These are phyloP conservation scores for Lasioglossum calceatum DNA, from an alignment of 2,888 invertebrate genomes.

Conservation along the genomic window DNA sequence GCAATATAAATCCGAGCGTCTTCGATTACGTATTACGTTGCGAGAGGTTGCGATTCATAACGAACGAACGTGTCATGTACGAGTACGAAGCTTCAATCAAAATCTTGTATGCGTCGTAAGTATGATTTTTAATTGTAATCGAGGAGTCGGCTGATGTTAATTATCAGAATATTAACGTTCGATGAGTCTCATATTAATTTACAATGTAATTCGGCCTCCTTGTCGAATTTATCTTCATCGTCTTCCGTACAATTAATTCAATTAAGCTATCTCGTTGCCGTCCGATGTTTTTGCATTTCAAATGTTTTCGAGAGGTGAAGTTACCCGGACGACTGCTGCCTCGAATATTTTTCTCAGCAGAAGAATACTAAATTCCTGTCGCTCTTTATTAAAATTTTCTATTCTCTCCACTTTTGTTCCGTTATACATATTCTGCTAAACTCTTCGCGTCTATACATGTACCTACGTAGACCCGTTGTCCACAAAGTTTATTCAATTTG, in stretches of 20 bases:
- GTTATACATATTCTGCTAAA: background rate
- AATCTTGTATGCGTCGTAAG: background rate
- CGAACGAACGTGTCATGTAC: background rate
- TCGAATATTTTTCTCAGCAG: background rate
- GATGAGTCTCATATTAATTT: background rate
- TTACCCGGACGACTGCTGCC: background rate
- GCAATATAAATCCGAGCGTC: background rate
- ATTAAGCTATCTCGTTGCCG: background rate
- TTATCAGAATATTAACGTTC: background rate
- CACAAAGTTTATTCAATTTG: background rate
- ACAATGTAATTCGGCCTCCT: background rate
- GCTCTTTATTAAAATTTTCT: background rate
- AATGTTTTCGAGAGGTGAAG: background rate
- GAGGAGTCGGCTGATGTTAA: background rate
- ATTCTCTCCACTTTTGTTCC: background rate
- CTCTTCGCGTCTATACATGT: too few species aligned
- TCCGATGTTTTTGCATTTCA: background rate
- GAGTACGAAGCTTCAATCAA: background rate
- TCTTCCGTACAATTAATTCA: background rate
- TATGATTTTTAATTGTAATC: background rate
- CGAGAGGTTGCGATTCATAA: background rate
- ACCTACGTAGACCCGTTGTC: background rate
- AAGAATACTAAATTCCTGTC: background rate
- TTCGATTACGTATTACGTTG: background rate
- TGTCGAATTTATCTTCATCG: background rate